phyloP scores from a whole-genome alignment of 2,888 invertebrate genomes.

The Pyrrhosoma nymphula region DNA sequence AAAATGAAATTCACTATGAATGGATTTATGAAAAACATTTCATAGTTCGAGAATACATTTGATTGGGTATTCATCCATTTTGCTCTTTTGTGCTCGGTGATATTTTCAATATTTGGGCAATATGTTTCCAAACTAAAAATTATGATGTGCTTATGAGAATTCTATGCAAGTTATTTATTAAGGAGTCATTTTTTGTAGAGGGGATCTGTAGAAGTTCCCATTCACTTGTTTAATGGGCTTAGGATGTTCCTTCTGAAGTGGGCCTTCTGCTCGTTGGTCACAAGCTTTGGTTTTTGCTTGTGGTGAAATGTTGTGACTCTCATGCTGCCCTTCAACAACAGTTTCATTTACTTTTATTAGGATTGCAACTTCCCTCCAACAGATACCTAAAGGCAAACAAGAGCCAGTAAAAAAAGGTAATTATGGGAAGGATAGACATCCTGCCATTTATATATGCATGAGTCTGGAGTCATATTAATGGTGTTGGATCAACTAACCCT shows the following conservation, averaged over 20 bases:
- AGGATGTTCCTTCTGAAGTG: neutral
- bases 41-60: too few species aligned
- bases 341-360: conserved; percentile 44
- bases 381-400: conserved; percentile 20
- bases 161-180: too few species aligned
- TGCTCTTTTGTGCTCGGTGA: too few species aligned
- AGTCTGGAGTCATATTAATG: neutral
- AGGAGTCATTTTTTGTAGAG: too few species aligned
- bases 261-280: neutral
- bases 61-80: too few species aligned
- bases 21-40: too few species aligned
- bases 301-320: neutral
- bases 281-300: neutral
- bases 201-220: too few species aligned
- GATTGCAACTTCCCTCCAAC: conserved; percentile 42
- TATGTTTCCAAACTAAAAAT: too few species aligned
- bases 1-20: too few species aligned
- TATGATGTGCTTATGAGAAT: too few species aligned
- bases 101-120: too few species aligned
- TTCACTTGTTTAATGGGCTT: neutral
- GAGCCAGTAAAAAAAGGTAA: conserved; percentile 50
- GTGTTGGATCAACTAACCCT: neutral
- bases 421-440: neutral
- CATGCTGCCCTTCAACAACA: neutral
- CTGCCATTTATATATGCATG: conserved; percentile 35